Evolutionary conservation across 2,113 vertebrate species (phyloP).

Genomic region (Sinocyclocheilus rhinocerous): DNA sequence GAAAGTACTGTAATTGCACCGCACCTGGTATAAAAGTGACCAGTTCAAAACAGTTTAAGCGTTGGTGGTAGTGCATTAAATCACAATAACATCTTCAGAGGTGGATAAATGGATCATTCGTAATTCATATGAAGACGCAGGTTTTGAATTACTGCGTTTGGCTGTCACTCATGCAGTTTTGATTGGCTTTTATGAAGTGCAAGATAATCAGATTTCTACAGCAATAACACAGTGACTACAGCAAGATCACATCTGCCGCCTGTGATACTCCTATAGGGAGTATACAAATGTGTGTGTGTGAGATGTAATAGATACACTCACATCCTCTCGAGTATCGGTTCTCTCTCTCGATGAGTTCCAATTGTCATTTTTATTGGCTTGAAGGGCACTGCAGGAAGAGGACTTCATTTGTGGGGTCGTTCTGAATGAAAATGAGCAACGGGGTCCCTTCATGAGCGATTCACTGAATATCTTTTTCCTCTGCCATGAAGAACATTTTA

Average conservation of each 20-base stretch:
- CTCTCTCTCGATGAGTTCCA: background rate
- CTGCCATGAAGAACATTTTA: background rate
- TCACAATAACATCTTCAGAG: slow-evolving; percentile 12
- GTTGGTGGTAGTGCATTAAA: background rate
- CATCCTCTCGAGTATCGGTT: background rate
- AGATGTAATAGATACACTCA: slow-evolving; percentile 4
- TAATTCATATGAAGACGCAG: slow-evolving; percentile 29
- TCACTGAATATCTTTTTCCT: background rate
- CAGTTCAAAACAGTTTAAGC: background rate
- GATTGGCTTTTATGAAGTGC: background rate
- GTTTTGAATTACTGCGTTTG: background rate
- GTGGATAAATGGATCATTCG: slow-evolving; percentile 18
- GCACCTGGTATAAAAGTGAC: background rate
- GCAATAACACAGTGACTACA: background rate
- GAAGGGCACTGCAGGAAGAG: background rate
- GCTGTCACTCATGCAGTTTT: background rate
- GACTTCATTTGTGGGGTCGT: background rate
- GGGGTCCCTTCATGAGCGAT: background rate
- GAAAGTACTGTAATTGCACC: background rate
- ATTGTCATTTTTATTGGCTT: slow-evolving; percentile 5
- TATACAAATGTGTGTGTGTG: background rate
- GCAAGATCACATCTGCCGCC: background rate
- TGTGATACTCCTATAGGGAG: background rate
- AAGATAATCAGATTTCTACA: slow-evolving; percentile 18
- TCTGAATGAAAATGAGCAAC: slow-evolving; percentile 13